phyloP scores from a whole-genome alignment of 2,888 invertebrate species.

The Polyommatus icarus region DNA sequence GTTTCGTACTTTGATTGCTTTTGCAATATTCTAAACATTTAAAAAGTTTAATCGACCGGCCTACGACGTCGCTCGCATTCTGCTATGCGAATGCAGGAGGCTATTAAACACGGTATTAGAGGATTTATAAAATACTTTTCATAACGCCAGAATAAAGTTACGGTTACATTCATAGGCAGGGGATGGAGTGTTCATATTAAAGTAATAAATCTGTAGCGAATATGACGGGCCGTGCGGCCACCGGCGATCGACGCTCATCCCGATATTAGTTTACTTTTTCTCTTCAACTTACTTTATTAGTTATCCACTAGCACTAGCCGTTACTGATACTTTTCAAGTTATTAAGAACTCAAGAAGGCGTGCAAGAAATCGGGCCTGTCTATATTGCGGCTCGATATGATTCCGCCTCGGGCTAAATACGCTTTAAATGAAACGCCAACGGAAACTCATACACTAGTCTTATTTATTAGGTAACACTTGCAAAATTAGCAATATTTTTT shows the following conservation, averaged over 20 bases:
- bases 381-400: constrained; percentile 38
- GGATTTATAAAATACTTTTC: constrained; percentile 40
- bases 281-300: constrained; percentile 79
- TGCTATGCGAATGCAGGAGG: not conserved
- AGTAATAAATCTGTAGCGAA: constrained; percentile 72
- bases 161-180: constrained; percentile 55
- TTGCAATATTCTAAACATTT: constrained; percentile 32
- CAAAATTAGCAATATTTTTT: not conserved
- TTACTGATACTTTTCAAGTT: constrained; percentile 72
- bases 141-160: constrained; percentile 50
- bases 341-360: constrained; percentile 66
- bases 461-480: too few species aligned
- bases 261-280: constrained; percentile 82
- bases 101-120: constrained; percentile 24
- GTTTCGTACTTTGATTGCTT: constrained; percentile 37
- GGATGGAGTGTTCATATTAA: constrained; percentile 64
- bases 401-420: not conserved
- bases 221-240: constrained; percentile 48
- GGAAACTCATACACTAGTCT: not conserved
- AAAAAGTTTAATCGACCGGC: not conserved
- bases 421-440: constrained; percentile 29
- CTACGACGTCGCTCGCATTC: not conserved
- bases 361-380: constrained; percentile 45
- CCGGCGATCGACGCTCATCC: constrained; percentile 60
- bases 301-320: constrained; percentile 68